These are phyloP conservation scores for Enteromius anoplus DNA, from an alignment of 2,797 vertebrate genomes.

Conservation along the genomic window DNA sequence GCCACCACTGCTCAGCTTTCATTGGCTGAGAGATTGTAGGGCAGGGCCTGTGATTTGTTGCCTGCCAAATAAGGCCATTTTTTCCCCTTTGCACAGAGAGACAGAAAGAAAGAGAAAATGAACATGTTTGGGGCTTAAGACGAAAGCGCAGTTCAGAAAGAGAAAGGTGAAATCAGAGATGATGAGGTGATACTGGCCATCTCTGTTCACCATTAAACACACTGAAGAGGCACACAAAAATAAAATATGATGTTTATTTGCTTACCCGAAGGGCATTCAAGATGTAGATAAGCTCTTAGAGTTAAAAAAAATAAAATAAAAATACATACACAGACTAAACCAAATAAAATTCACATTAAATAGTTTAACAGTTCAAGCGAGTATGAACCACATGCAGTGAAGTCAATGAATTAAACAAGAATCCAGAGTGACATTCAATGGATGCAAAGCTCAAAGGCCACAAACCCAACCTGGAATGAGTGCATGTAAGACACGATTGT, in stretches of 20 bases:
- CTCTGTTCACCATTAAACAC: constrained; percentile 19
- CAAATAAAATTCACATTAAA: constrained; percentile 75
- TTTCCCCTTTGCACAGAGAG: neutral
- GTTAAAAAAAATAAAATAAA: too few species aligned
- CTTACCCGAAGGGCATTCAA: too few species aligned
- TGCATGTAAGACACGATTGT: constrained; percentile 72
- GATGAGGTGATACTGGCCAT: neutral
- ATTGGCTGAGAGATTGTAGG: constrained; percentile 23
- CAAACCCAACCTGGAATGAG: constrained; percentile 53
- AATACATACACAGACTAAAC: neutral
- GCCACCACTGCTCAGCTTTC: constrained; percentile 7
- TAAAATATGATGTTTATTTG: too few species aligned
- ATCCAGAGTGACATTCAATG: constrained; percentile 41
- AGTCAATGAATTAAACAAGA: constrained; percentile 60
- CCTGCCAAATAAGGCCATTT: constrained; percentile 11
- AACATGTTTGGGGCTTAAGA: neutral
- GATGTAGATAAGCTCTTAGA: too few species aligned
- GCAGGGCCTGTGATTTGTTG: constrained; percentile 24
- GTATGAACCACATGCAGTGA: constrained; percentile 72
- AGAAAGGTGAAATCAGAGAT: constrained; percentile 3
- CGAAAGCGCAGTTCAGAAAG: neutral
- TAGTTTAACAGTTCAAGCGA: constrained; percentile 69
- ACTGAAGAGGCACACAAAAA: neutral
- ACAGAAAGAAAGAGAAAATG: constrained; percentile 19
- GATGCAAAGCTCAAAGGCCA: constrained; percentile 49